Evolutionary conservation across 2,888 invertebrate genomes (phyloP).

Genomic region (Elegia similella): DNA sequence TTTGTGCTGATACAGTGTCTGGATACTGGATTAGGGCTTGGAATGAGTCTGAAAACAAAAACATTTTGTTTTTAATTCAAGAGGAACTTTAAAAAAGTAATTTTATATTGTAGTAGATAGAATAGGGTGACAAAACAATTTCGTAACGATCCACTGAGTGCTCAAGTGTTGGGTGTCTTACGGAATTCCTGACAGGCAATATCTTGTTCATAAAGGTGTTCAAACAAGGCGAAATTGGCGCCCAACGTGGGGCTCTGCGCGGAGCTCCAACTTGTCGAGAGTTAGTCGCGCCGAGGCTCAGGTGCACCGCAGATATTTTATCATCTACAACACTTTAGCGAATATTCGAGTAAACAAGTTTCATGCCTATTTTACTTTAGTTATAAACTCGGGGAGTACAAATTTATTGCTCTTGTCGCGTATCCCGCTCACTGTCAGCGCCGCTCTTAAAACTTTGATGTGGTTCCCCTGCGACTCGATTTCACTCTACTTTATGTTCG

Average conservation of each 20-base stretch:
- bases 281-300: constrained; percentile 53
- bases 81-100: not conserved
- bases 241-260: constrained; percentile 43
- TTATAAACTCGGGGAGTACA: constrained; percentile 47
- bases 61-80: constrained; percentile 5
- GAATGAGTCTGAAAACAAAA: constrained; percentile 90
- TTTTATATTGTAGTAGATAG: not conserved
- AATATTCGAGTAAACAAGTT: constrained; percentile 62
- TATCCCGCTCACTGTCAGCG: constrained; percentile 35
- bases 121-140: constrained; percentile 32
- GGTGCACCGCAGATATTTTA: constrained; percentile 67
- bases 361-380: constrained; percentile 57
- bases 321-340: constrained; percentile 61
- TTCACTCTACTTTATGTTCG: constrained; percentile 22
- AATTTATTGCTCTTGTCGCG: constrained; percentile 49
- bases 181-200: constrained; percentile 52
- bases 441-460: constrained; percentile 43
- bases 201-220: constrained; percentile 54
- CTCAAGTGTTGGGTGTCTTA: constrained; percentile 46
- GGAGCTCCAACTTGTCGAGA: constrained; percentile 47
- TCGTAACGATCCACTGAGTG: constrained; percentile 36
- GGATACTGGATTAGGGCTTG: constrained; percentile 99
- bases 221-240: constrained; percentile 64
- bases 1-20: constrained; percentile 97
- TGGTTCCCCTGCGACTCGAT: constrained; percentile 24